Evolutionary conservation across 2,797 vertebrate genomes (phyloP).

Genomic region (Coreius guichenoti): DNA sequence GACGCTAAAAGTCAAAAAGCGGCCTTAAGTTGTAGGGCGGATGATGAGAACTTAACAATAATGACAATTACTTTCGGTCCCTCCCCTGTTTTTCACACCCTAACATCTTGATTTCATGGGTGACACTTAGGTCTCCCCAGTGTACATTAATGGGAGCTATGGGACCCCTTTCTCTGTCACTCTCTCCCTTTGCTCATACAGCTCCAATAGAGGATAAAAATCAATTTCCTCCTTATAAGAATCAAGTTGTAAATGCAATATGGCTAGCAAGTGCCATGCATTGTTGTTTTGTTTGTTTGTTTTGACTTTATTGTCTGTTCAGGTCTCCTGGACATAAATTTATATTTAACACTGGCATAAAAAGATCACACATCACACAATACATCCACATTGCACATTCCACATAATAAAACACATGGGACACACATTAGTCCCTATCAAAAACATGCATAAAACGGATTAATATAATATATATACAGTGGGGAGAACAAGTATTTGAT

Average conservation of each 20-base stretch:
- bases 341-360: too few relatives aligned
- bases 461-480: too few relatives aligned
- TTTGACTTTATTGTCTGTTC: too few relatives aligned
- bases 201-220: not conserved
- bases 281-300: too few relatives aligned
- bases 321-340: too few relatives aligned
- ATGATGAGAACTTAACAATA: constrained; percentile 81
- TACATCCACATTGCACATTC: too few relatives aligned
- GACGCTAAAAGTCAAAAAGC: constrained; percentile 60
- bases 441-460: too few relatives aligned
- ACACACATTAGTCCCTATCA: too few relatives aligned
- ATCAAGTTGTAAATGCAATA: not conserved
- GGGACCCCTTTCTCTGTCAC: constrained; percentile 72
- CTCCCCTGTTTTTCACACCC: constrained; percentile 86
- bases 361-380: too few relatives aligned
- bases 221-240: not conserved
- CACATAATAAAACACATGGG: too few relatives aligned
- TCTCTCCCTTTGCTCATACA: constrained; percentile 51
- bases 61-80: constrained; percentile 84
- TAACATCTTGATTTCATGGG: constrained; percentile 90
- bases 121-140: constrained; percentile 86
- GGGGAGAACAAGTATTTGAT: too few relatives aligned
- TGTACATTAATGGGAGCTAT: constrained; percentile 79
- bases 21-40: constrained; percentile 75
- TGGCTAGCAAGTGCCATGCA: not conserved